These are phyloP conservation scores for Myrmecophaga tridactyla DNA, from an alignment of 2,113 vertebrate genomes.

Conservation along the genomic window DNA sequence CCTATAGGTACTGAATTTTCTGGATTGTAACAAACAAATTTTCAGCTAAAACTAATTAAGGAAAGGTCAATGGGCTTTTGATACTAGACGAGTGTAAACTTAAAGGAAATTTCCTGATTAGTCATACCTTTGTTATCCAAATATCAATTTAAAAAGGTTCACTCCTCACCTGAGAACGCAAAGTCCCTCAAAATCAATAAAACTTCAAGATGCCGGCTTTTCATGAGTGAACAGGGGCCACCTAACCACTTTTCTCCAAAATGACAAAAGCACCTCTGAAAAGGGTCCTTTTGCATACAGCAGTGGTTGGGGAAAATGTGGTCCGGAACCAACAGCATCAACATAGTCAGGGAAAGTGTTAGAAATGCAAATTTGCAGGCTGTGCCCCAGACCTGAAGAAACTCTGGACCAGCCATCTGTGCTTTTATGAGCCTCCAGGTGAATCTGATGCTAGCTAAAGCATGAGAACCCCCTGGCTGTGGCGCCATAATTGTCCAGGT, in stretches of 20 bases:
- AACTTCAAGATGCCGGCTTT: background rate
- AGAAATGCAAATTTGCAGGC: background rate
- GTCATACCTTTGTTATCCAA: background rate
- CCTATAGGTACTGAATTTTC: background rate
- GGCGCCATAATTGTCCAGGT: background rate
- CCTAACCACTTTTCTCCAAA: background rate
- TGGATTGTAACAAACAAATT: background rate
- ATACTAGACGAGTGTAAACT: background rate
- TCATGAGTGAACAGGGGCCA: background rate
- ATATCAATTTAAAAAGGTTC: background rate
- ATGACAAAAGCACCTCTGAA: background rate
- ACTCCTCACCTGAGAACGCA: background rate
- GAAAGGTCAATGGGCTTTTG: background rate
- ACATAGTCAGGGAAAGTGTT: background rate
- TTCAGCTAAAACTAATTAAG: background rate
- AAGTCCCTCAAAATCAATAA: background rate
- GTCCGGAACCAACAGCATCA: background rate
- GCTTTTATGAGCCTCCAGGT: no score
- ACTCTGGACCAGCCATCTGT: background rate
- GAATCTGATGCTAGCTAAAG: background rate
- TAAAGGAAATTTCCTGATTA: background rate
- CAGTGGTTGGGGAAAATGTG: background rate
- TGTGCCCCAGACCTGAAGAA: background rate
- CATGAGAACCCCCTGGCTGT: background rate
- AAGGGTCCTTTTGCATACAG: background rate